Conservation (phyloP, 2,888 invertebrate species). For the Hololepta plana region DNA sequence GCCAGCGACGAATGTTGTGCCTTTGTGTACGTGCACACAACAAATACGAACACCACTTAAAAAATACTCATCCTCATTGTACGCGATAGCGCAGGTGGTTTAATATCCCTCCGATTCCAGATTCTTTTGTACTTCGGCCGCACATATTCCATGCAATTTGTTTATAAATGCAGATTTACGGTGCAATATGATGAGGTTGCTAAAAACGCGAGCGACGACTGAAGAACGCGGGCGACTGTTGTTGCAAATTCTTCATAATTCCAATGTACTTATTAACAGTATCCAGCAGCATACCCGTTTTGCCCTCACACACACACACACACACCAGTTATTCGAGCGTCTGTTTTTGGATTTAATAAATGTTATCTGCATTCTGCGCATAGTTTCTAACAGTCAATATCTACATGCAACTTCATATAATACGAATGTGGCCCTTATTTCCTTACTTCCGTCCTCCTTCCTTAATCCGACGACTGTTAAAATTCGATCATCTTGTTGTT, state of each 20-base stretch:
- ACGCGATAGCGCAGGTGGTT: conserved; percentile 6
- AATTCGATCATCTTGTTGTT: too few species aligned
- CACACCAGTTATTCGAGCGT: too few species aligned
- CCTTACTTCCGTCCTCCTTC: too few species aligned
- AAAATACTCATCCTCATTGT: too few species aligned
- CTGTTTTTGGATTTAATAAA: conserved; percentile 20
- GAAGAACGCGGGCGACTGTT: conserved; percentile 13
- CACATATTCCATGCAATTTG: conserved; percentile 8
- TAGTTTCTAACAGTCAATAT: conserved; percentile 18
- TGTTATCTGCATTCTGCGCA: conserved; percentile 18
- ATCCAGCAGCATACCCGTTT: conserved; percentile 11
- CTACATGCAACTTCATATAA: conserved; percentile 11
- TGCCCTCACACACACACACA: conserved; percentile 13
- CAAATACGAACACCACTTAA: background rate
- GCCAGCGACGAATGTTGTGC: too few species aligned
- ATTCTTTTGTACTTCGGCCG: conserved; percentile 5
- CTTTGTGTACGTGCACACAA: too few species aligned
- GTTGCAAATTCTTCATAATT: conserved; percentile 18
- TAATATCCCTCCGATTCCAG: conserved; percentile 6
- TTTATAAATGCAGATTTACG: conserved; percentile 10
- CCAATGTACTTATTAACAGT: conserved; percentile 17
- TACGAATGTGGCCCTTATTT: too few species aligned
- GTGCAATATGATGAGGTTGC: conserved; percentile 12
- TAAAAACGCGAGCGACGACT: conserved; percentile 12
- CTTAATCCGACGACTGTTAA: too few species aligned